Conservation (phyloP, 2,888 invertebrate species). For the Drosophila ustulata region DNA sequence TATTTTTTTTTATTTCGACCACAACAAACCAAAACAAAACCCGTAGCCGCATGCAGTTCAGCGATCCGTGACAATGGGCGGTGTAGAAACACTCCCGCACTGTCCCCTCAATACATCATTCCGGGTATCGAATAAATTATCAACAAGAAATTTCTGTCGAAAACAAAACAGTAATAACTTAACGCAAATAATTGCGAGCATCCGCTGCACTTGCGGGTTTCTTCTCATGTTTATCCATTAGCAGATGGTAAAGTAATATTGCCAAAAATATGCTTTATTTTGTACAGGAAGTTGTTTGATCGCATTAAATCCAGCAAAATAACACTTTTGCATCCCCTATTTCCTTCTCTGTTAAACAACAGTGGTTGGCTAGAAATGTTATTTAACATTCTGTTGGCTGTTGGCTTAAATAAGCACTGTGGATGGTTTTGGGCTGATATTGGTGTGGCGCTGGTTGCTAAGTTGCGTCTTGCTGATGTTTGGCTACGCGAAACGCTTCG, state of each 20-base stretch:
- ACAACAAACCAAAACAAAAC: conserved; percentile 47
- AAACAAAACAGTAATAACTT: neutral
- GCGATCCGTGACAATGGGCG: conserved; percentile 63
- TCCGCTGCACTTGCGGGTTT: neutral
- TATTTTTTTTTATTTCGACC: conserved; percentile 55
- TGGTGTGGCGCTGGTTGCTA: conserved; percentile 35
- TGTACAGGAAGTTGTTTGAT: neutral
- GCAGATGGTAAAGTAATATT: neutral
- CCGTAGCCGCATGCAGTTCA: conserved; percentile 61
- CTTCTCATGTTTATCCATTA: neutral
- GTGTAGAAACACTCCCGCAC: conserved; percentile 29
- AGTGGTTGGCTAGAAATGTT: conserved; percentile 8
- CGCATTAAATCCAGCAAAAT: neutral
- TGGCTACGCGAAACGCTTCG: neutral
- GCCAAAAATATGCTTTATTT: neutral
- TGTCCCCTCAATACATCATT: neutral
- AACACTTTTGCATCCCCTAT: no score
- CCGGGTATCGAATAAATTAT: neutral
- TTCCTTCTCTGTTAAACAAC: no score
- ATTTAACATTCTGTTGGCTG: neutral
- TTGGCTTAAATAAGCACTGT: conserved; percentile 10
- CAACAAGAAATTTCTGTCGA: conserved; percentile 9
- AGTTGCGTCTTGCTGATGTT: conserved; percentile 1
- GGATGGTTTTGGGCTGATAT: fast-evolving
- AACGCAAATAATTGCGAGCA: neutral